A percentile compares a stretch with the other conserved stretches of the same genome.
These are phyloP conservation scores for Taxidea taxus DNA, from an alignment of 2,113 vertebrate species.

Conservation along the genomic window DNA sequence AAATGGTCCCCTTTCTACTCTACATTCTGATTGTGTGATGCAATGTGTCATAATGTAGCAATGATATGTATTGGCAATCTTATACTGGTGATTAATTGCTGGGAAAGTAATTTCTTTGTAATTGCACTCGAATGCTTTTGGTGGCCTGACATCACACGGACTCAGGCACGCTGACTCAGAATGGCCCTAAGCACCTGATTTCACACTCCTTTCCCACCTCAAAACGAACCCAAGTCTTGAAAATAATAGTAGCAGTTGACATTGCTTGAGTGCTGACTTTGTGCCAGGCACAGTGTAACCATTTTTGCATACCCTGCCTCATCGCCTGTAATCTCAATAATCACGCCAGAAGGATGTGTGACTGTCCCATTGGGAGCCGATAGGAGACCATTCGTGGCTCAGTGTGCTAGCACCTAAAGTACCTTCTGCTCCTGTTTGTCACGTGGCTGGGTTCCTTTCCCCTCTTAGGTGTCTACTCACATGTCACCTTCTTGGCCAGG, in stretches of 20 bases:
- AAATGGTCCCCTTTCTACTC: slow-evolving; percentile 27
- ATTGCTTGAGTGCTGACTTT: neutral
- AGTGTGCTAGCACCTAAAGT: neutral
- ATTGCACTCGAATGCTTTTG: slow-evolving; percentile 45
- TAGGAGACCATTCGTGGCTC: neutral
- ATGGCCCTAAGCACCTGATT: neutral
- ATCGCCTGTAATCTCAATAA: neutral
- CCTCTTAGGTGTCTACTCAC: neutral
- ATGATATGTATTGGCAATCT: slow-evolving; percentile 72
- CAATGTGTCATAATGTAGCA: slow-evolving; percentile 55
- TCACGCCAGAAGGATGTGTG: neutral
- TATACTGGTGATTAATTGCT: slow-evolving; percentile 71
- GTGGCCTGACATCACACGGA: slow-evolving; percentile 35
- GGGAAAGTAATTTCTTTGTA: slow-evolving; percentile 63
- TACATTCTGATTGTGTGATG: slow-evolving; percentile 42
- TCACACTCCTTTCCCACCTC: neutral
- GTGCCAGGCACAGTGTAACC: neutral
- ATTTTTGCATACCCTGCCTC: neutral
- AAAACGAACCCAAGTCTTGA: neutral
- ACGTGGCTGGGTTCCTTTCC: neutral
- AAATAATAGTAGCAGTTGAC: neutral
- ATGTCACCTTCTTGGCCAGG: neutral
- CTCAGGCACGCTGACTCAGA: neutral
- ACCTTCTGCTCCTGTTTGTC: neutral
- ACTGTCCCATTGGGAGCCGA: neutral